Base-by-base conservation (phyloP, 2,888 invertebrate species). In the Sepiola atlantica region DNA sequence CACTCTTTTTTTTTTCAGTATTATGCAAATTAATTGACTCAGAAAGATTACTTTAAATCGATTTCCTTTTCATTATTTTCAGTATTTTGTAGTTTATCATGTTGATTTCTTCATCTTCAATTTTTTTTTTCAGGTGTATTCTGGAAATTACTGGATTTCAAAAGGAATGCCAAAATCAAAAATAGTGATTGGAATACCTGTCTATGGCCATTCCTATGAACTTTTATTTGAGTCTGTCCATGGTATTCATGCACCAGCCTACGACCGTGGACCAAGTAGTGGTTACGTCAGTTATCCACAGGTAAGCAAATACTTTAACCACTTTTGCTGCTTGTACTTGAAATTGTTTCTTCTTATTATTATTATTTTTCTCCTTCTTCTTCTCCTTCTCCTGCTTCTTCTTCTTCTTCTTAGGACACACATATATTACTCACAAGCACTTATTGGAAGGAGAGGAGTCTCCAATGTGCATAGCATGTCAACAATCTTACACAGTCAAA, bases 151-250 rank as follows among this genome's bases (percentile, higher is more conserved):
- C 54, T 95, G 95, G 95, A 55, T 94, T 1, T 93, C 94, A 90
- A 91, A 94, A 21, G 95, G 95, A 32, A 95, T 96, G 95, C 95
- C 95, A 0, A 95, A 94, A 90, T 94, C 92, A 16, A 95, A 96
- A 94, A 95, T 96, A 55, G 95, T 95, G 94, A 95, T 95, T 28
- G 96, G 96, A 20, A 95, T 96, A 35, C 96, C 96, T 21, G 94
- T 95, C 20, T 96, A 96, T 94, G 94, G 95, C 18, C 95, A 95
- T 93, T 95, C 95, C 12, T 96, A 95, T 95, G 95, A 95, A 20
- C 95, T 96, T 32, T 90, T 95, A 93, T 94, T 95, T 20, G 91
- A 95, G 0, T 77, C 45, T 32, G 94, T 94, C 45, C 95, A 95
- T 94, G 95, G 95, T 4, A 90, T 94, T 16, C 54, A 95, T 92